A percentile compares a stretch with the other conserved stretches of the same genome.
Conservation (phyloP, 2,888 invertebrate species). For the Xestia rhomboidea region DNA sequence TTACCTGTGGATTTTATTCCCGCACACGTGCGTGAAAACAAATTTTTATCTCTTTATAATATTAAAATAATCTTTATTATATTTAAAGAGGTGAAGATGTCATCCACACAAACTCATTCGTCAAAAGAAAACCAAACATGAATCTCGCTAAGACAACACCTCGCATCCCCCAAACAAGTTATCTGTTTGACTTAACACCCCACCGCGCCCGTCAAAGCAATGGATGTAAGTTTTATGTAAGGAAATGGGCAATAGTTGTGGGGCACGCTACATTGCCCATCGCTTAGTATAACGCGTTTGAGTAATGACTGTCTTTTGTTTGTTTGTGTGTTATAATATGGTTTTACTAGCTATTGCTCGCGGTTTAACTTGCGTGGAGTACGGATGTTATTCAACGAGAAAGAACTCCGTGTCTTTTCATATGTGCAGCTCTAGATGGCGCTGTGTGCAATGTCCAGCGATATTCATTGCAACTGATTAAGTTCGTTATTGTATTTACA, state of each 20-base stretch:
- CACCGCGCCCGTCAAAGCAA: conserved; percentile 24
- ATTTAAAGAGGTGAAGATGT: too few relatives aligned
- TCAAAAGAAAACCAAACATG: conserved; percentile 21
- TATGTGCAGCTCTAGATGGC: too few relatives aligned
- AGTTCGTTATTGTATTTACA: too few relatives aligned
- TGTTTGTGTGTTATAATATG: conserved; percentile 43
- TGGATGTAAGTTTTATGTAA: conserved; percentile 63
- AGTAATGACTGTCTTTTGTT: conserved; percentile 51
- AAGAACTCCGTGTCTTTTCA: neutral
- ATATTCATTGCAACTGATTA: too few relatives aligned
- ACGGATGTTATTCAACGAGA: neutral
- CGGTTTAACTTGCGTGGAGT: neutral
- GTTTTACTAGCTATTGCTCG: neutral
- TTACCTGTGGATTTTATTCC: too few relatives aligned
- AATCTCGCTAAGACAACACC: conserved; percentile 15
- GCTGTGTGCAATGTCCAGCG: too few relatives aligned
- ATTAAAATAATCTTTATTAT: too few relatives aligned
- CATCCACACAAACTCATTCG: neutral
- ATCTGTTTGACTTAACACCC: conserved; percentile 51
- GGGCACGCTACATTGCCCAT: conserved; percentile 60
- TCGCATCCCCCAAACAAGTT: conserved; percentile 22
- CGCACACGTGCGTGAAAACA: too few relatives aligned
- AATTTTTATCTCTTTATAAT: too few relatives aligned
- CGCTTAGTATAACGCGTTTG: conserved; percentile 59
- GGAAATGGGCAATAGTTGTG: conserved; percentile 57